Conservation (phyloP, 2,888 invertebrate genomes). For the Kuschelorhynchus macadamiae region DNA sequence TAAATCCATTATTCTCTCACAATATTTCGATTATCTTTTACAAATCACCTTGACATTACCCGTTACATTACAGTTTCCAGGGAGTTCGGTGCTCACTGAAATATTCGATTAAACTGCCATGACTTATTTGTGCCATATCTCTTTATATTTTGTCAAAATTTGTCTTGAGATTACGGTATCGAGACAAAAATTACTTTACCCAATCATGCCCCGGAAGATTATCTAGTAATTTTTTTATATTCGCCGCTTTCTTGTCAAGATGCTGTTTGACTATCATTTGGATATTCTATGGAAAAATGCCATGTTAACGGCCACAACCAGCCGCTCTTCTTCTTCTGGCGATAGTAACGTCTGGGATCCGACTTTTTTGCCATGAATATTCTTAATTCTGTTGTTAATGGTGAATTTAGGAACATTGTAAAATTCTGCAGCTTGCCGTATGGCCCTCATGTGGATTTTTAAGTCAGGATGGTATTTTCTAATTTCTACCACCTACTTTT, state of each 20-base stretch:
- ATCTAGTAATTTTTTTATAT: neutral
- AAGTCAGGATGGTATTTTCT: neutral
- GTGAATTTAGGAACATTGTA: neutral
- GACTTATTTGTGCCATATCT: neutral
- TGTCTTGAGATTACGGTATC: neutral
- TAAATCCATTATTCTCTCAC: neutral
- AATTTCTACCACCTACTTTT: too few relatives aligned
- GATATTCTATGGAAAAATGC: neutral
- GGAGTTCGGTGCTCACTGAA: too few relatives aligned
- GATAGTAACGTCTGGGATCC: neutral
- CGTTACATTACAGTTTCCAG: neutral
- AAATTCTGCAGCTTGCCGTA: slow-evolving; percentile 1
- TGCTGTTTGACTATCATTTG: neutral
- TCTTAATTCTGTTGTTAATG: neutral
- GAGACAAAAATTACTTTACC: neutral
- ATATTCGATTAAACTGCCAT: neutral
- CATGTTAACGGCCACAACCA: neutral
- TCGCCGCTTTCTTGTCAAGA: neutral
- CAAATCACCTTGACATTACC: neutral
- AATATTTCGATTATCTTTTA: neutral
- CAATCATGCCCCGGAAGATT: neutral
- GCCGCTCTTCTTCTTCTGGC: neutral
- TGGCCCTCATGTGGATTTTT: neutral
- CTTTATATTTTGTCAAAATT: too few relatives aligned
- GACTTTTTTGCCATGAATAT: neutral